A percentile compares a stretch with the other conserved stretches of the same genome.
phyloP scores from a whole-genome alignment of 1,140 invertebrate genomes.

The Ylistrum balloti region DNA sequence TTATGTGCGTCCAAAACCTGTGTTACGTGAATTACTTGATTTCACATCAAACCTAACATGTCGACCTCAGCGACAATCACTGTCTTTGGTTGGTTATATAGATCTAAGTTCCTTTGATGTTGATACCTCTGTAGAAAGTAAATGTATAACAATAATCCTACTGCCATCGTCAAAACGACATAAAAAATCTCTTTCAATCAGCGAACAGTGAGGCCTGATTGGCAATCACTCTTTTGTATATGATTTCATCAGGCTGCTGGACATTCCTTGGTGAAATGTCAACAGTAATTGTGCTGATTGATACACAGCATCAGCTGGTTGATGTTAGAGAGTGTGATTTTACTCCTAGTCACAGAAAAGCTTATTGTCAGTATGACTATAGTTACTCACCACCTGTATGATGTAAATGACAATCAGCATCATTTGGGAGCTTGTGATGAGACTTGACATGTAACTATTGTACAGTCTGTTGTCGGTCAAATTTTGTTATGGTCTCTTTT shows the following conservation, averaged over 20 bases:
- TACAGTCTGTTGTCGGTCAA: no score
- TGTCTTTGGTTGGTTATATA: neutral
- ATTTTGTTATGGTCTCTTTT: no score
- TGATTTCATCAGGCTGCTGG: neutral
- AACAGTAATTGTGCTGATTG: neutral
- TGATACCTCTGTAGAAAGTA: neutral
- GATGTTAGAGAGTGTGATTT: neutral
- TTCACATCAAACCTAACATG: neutral
- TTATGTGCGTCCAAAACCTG: no score
- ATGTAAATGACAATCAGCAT: no score
- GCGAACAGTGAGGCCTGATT: neutral
- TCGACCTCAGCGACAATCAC: neutral
- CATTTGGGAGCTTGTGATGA: no score
- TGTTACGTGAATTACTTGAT: neutral
- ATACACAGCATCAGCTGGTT: slow-evolving; percentile 5
- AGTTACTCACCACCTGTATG: neutral
- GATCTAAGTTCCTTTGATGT: neutral
- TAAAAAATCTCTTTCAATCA: slow-evolving; percentile 21
- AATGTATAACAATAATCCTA: neutral
- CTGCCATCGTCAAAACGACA: neutral
- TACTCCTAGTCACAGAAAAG: neutral
- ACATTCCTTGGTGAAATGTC: neutral
- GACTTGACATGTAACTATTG: no score
- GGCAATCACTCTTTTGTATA: neutral
- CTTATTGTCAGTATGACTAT: neutral